Conservation (phyloP, 2,888 invertebrate species). For the Megamerina dolium region DNA sequence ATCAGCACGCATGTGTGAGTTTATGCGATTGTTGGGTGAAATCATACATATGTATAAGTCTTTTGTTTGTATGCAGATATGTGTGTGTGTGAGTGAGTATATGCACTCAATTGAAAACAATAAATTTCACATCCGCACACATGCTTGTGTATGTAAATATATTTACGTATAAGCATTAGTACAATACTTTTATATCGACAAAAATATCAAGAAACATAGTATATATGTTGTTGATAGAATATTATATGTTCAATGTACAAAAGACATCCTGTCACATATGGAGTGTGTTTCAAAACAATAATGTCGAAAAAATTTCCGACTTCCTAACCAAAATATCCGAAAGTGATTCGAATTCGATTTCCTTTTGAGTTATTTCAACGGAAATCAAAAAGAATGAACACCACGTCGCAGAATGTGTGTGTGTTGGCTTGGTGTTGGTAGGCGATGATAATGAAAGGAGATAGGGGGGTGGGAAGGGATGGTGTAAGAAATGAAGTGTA, state of each 20-base stretch:
- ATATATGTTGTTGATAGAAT: not conserved
- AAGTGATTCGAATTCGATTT: conserved; percentile 48
- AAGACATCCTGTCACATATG: conserved; percentile 27
- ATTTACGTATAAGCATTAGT: not conserved
- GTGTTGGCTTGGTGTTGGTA: not conserved
- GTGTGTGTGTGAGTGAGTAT: conserved; percentile 8
- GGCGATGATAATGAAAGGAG: not conserved
- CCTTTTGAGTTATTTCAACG: conserved; percentile 26
- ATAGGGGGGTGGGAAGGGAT: not conserved
- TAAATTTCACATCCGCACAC: conserved; percentile 36
- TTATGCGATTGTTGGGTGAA: no score
- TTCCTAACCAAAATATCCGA: conserved; percentile 44
- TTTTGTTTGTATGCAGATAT: conserved; percentile 6
- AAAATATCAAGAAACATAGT: no score
- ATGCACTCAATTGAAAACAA: conserved; percentile 45
- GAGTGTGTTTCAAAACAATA: conserved; percentile 39
- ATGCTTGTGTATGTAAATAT: not conserved
- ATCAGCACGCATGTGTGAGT: not conserved
- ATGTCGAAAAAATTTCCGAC: conserved; percentile 41
- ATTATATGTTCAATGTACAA: not conserved
- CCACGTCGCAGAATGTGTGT: conserved; percentile 22
- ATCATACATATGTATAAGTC: conserved; percentile 1
- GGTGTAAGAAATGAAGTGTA: not conserved
- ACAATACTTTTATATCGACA: no score
- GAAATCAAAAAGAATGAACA: conserved; percentile 31